A percentile compares a stretch with the other conserved stretches of the same genome.
Evolutionary conservation across 1,140 invertebrate genomes (phyloP).

Genomic region (Rhyacophila brunnea): DNA sequence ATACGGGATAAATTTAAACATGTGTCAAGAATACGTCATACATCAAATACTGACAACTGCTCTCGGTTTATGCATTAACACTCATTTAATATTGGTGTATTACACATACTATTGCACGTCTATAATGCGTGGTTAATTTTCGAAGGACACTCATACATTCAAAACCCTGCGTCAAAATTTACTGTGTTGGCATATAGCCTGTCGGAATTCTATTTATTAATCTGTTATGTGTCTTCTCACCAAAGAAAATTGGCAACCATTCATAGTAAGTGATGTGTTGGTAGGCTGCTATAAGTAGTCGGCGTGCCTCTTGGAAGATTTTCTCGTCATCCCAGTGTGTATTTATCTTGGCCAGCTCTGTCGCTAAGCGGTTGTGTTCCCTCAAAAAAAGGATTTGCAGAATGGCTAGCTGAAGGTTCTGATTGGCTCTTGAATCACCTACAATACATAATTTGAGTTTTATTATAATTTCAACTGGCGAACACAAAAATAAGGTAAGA

Average conservation of each 20-base stretch:
- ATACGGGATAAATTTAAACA: too few relatives aligned
- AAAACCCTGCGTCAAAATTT: too few relatives aligned
- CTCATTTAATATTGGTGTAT: not conserved
- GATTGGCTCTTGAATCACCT: conserved; percentile 71
- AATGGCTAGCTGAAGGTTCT: conserved; percentile 70
- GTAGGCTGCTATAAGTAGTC: conserved; percentile 55
- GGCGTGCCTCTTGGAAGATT: conserved; percentile 63
- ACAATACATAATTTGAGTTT: conserved; percentile 8
- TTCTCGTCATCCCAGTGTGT: conserved; percentile 61
- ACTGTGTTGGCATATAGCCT: too few relatives aligned
- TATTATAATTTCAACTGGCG: not conserved
- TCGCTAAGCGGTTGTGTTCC: conserved; percentile 71
- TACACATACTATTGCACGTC: too few relatives aligned
- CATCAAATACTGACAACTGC: too few relatives aligned
- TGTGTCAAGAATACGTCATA: too few relatives aligned
- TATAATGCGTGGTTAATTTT: too few relatives aligned
- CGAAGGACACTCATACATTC: too few relatives aligned
- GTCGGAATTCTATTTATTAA: not conserved
- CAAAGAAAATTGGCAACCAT: conserved; percentile 58
- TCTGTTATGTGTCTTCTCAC: conserved; percentile 9
- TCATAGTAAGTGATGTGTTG: conserved; percentile 63
- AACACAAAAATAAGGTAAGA: not conserved
- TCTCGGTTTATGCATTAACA: too few relatives aligned
- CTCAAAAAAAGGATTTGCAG: conserved; percentile 50
- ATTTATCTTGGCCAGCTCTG: conserved; percentile 56